Base-by-base conservation (phyloP, 2,797 vertebrate species). In the Semotilus atromaculatus region DNA sequence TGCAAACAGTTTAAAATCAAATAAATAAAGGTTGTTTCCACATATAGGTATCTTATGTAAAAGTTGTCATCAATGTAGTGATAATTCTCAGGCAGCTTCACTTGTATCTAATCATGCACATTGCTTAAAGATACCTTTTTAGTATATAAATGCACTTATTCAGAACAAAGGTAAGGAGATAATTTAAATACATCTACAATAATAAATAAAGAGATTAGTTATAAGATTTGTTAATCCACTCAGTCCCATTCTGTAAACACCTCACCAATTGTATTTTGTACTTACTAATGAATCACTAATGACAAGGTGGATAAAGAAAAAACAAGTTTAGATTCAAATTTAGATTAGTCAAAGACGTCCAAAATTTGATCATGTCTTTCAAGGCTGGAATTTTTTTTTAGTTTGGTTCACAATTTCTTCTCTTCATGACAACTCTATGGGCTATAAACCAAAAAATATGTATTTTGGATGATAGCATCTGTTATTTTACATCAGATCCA, bases 351-450 rank as follows among this genome's bases (percentile, higher is more conserved):
- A 29, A 29, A 1, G 11, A 67, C 9, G 31, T 68, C 19, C 4
- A 38, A 21, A 67, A 7, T 4, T 36, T 67, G 4, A 36, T 67
- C 9, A 67, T 21, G 19, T 71, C 38, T 71, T 31, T 78, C 16
- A 45, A 78, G 10, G n/a, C 38, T 78, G 38, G 38, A 78, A 31
- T 31, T n/a, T n/a, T n/a, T n/a, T n/a, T n/a, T 78, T 29, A 58
- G 19, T 55, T 10, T 55, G 53, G 21, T 43, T 38, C 23, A 73
- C 2, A 51, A 51, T 29, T 73, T 31, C 4, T 23, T 79, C 58
- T 79, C 18, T 45, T 78, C 26, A 7, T 78, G 58, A 78, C 19
- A 79, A 23, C 1, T 10, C 3, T 62, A 62, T 40, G 13, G 23
- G 13, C 34, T 77, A 58, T 38, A 21, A 18, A 62, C n/a, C 8